Evolutionary conservation across 1,140 invertebrate species (phyloP).

Genomic region (Campoletis sonorensis): DNA sequence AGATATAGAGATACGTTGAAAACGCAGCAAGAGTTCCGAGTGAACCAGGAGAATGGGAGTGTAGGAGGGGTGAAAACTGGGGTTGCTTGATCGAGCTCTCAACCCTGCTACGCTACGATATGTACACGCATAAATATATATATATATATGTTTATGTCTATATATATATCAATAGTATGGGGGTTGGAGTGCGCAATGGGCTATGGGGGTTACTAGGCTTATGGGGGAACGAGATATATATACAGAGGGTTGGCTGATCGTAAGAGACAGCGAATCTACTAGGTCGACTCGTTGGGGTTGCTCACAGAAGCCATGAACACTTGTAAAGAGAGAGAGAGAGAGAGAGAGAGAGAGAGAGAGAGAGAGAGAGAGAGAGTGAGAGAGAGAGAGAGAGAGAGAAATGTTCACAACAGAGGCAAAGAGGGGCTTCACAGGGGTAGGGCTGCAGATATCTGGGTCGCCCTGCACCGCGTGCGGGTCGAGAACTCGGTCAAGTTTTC

Average conservation of each 20-base stretch:
- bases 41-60: too few species aligned
- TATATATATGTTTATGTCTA: background rate
- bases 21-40: background rate
- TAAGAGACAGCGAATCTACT: constrained; percentile 27
- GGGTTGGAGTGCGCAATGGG: background rate
- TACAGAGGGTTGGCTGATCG: constrained; percentile 11
- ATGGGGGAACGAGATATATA: constrained; percentile 10
- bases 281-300: constrained; percentile 43
- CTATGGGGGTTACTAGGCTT: constrained; percentile 34
- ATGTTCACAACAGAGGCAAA: constrained; percentile 11
- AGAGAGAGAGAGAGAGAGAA: constrained; percentile 4
- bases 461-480: constrained; percentile 66
- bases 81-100: background rate
- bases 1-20: too few species aligned
- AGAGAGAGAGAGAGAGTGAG: background rate
- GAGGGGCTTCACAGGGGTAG: constrained; percentile 43
- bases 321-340: background rate
- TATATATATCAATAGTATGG: background rate
- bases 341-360: background rate
- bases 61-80: background rate
- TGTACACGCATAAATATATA: background rate
- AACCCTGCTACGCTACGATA: background rate
- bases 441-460: constrained; percentile 64
- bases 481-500: constrained; percentile 74
- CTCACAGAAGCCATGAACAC: constrained; percentile 18